Evolutionary conservation across 2,888 invertebrate species (phyloP).

Genomic region (Carcina quercana): DNA sequence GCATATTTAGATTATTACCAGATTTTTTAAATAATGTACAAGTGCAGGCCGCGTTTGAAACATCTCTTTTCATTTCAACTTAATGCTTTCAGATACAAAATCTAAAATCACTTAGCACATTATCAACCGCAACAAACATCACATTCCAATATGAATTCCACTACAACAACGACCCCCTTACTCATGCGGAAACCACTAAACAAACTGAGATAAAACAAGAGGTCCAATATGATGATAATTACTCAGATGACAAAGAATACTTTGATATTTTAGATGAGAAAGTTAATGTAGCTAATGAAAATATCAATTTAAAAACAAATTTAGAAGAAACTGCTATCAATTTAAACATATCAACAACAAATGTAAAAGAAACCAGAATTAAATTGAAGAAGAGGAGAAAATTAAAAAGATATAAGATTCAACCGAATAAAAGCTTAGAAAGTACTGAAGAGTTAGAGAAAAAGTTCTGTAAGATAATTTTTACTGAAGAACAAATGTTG

Average conservation of each 20-base stretch:
- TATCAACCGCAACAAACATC: conserved; percentile 10
- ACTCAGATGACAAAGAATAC: not conserved
- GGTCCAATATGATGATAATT: not conserved
- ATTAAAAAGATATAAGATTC: not conserved
- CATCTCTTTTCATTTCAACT: too few relatives aligned
- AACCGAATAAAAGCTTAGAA: conserved; percentile 3
- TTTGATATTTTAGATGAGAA: not conserved
- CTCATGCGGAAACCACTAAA: conserved; percentile 2
- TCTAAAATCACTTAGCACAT: conserved; percentile 13
- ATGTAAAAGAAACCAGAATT: not conserved
- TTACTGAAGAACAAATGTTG: conserved; percentile 38
- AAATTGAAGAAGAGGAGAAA: conserved; percentile 6
- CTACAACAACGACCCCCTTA: conserved; percentile 14
- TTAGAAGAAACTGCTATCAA: conserved; percentile 1
- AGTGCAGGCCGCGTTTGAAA: too few relatives aligned
- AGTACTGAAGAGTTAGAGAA: conserved; percentile 17
- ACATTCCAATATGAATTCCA: conserved; percentile 14
- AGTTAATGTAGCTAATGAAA: not conserved
- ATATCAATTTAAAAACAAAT: not conserved
- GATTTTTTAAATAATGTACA: too few relatives aligned
- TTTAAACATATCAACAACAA: not conserved
- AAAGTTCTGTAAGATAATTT: conserved; percentile 30
- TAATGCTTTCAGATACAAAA: conserved; percentile 19
- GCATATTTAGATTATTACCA: too few relatives aligned
- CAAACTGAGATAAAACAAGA: conserved; percentile 8